Base-by-base conservation (phyloP, 2,797 vertebrate genomes). In the Gambusia yucatana region DNA sequence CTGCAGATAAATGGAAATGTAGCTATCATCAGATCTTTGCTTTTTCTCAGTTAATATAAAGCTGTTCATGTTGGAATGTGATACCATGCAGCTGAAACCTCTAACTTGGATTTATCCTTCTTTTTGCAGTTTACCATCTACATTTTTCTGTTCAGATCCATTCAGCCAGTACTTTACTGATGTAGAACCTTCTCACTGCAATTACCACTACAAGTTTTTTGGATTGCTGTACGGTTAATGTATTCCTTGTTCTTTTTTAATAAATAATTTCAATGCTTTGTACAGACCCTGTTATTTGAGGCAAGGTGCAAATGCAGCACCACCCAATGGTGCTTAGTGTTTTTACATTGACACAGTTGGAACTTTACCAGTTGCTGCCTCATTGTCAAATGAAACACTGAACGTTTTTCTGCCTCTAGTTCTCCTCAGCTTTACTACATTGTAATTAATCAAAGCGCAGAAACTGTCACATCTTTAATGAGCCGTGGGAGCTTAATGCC, bases 401-500 rank as follows among this genome's bases (percentile, higher is more conserved):
- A 84, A 86, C 79, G 73, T 82, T 79, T 90, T 78, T 82, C 81
- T 91, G 80, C 79, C 67, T 61, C 28, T 69, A 57, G 50, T 86
- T 78, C 73, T 84, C 78, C 70, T 79, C 71, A 11, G 46, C 84
- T 77, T 28, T 65, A 84, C 63, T 76, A 74, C 72, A 85, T 78
- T 69, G 25, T 81, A 80, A 92, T 92, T 86, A 91, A 93, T 94
- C 84, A 89, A 81, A 69, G 69, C 74, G 85, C 71, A 77, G 80
- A 30, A 84, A 83, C 87, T 87, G 89, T 91, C 91, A 84, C 72
- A 33, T 77, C 88, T 91, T 89, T 88, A 90, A 93, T 90, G 90
- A 91, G 91, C 74, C 81, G 41, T 89, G 82, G 84, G 88, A 81
- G 85, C 76, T 72, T 85, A 20, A 81, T 84, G 86, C 86, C 89